Base-by-base conservation (phyloP, 2,888 invertebrate species). In the Eledona agricola region DNA sequence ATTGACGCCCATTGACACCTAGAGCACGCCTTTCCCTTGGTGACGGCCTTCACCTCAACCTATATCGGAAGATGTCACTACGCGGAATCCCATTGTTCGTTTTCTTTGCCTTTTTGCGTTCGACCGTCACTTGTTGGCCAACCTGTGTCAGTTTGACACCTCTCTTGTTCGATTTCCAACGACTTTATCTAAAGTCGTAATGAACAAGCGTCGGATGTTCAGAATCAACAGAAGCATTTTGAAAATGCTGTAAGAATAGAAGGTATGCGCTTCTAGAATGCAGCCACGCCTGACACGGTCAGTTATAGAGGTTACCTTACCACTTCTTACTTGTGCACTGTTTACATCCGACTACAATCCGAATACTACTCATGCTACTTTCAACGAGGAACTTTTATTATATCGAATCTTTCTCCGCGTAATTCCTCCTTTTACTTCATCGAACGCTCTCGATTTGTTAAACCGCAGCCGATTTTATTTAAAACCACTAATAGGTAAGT, bases 211-310 rank as follows among this genome's bases (percentile, higher is more conserved):
- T n/a, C n/a, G n/a, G n/a, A n/a, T n/a, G n/a, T n/a, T n/a, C n/a
- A n/a, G n/a, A n/a, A n/a, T n/a, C n/a, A n/a, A n/a, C n/a, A n/a
- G n/a, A n/a, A n/a, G n/a, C n/a, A n/a, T n/a, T n/a, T n/a, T n/a
- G n/a, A n/a, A n/a, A n/a, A n/a, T n/a, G n/a, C n/a, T n/a, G n/a
- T n/a, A n/a, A 50, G 49, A 50, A 40, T 26, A 28, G 29, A 10
- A 22, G 55, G 52, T 57, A 58, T 59, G 59, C 42, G 47, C 49
- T 56, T 42, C 57, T 63, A 68, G 68, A 71, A 69, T 71, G 70
- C 66, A 66, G 67, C 71, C 71, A 71, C 69, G 71, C 70, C 66
- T 72, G 71, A 70, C 70, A 70, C 72, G 70, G 71, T 70, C 70
- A 71, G 65, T 71, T 70, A 71, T 71, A 64, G 69, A 72, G 72